Evolutionary conservation across 2,888 invertebrate species (phyloP).

Genomic region (Orthosia incerta): DNA sequence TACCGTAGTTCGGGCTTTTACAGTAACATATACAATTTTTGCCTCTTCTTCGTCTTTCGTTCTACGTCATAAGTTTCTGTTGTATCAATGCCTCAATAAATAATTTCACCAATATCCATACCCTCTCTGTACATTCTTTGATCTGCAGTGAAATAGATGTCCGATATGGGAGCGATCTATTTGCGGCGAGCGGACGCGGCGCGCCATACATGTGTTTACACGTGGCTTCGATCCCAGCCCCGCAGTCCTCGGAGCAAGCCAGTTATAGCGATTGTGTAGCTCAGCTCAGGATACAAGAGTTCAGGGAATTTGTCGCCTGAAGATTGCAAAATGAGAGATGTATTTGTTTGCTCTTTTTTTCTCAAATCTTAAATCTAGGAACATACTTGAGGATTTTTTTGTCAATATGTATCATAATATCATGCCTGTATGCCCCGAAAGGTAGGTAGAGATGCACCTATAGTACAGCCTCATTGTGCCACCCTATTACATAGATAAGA

Average conservation of each 20-base stretch:
- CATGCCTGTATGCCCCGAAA: too few relatives aligned
- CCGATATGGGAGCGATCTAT: constrained; percentile 68
- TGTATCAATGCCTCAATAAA: too few relatives aligned
- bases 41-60: neutral
- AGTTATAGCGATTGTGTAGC: constrained; percentile 29
- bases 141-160: constrained; percentile 63
- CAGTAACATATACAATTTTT: too few relatives aligned
- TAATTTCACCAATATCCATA: neutral
- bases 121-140: constrained; percentile 18
- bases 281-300: constrained; percentile 12
- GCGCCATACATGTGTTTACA: constrained; percentile 63
- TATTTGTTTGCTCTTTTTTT: neutral
- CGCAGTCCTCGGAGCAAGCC: constrained; percentile 15
- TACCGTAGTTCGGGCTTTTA: too few relatives aligned
- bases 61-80: too few relatives aligned
- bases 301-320: neutral
- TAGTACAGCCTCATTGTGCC: too few relatives aligned
- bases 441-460: too few relatives aligned
- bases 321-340: neutral
- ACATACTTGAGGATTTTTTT: neutral
- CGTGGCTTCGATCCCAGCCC: constrained; percentile 45
- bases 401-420: too few relatives aligned
- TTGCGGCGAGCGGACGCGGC: constrained; percentile 56
- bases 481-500: too few relatives aligned
- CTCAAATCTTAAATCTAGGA: too few relatives aligned